These are phyloP conservation scores for Cheumatopsyche charites DNA, from an alignment of 1,140 invertebrate genomes.

Conservation along the genomic window DNA sequence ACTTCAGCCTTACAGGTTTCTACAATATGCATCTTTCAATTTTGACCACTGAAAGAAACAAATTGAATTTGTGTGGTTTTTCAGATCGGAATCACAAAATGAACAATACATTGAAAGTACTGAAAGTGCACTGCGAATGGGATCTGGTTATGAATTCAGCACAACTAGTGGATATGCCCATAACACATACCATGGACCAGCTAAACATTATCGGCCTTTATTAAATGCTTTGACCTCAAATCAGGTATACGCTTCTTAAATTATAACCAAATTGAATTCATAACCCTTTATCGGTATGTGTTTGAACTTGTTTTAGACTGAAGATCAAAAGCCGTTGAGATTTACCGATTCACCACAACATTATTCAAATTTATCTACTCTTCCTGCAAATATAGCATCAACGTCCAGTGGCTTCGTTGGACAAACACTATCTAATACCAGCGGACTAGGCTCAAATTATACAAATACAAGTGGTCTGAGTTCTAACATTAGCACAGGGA, in stretches of 20 bases:
- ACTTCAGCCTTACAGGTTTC: conserved; percentile 69
- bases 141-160: conserved; percentile 56
- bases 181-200: conserved; percentile 90
- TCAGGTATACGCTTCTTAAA: conserved; percentile 25
- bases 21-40: neutral
- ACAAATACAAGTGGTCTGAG: conserved; percentile 55
- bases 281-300: no score
- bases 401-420: conserved; percentile 57
- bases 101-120: conserved; percentile 49
- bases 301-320: conserved; percentile 58
- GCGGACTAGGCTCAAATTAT: conserved; percentile 59
- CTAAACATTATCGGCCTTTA: conserved; percentile 75
- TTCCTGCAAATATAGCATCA: conserved; percentile 52
- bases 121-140: conserved; percentile 41
- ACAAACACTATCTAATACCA: conserved; percentile 56
- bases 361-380: conserved; percentile 54
- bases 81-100: conserved; percentile 54
- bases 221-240: conserved; percentile 62
- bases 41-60: neutral
- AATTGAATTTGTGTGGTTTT: conserved; percentile 33
- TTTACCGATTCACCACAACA: conserved; percentile 81
- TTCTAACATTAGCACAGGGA: conserved; percentile 48
- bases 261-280: no score
- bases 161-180: conserved; percentile 69
- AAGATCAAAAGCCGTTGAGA: conserved; percentile 69